Evolutionary conservation across 2,888 invertebrate genomes (phyloP).

Genomic region (Pediacus dermestoides): DNA sequence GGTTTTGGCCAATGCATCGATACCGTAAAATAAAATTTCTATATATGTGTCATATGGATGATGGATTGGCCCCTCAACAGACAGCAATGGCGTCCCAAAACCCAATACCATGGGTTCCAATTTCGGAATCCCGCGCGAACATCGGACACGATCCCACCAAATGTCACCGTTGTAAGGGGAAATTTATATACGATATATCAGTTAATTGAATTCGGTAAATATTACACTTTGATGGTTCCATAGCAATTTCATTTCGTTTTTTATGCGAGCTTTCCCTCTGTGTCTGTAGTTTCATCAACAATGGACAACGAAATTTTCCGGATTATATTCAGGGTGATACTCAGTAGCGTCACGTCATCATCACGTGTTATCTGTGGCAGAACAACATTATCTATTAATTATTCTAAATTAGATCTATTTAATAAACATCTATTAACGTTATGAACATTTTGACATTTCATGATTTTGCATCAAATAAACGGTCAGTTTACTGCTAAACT

Average conservation of each 20-base stretch:
- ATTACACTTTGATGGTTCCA: constrained; percentile 41
- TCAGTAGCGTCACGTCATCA: constrained; percentile 1
- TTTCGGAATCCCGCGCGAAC: neutral
- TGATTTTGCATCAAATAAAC: too few species aligned
- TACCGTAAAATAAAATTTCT: constrained; percentile 49
- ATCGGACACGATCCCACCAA: constrained; percentile 31
- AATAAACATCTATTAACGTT: neutral
- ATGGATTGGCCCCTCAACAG: constrained; percentile 47
- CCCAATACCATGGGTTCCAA: constrained; percentile 1
- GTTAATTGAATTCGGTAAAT: constrained; percentile 45
- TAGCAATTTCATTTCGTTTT: constrained; percentile 41
- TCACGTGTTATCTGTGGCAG: too few species aligned
- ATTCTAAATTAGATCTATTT: too few species aligned
- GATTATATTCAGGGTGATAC: neutral
- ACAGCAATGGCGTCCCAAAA: constrained; percentile 38
- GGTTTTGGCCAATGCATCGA: constrained; percentile 41
- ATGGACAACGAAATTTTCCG: too few species aligned
- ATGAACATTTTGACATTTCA: too few species aligned
- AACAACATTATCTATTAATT: too few species aligned
- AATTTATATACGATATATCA: constrained; percentile 46
- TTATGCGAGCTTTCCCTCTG: too few species aligned
- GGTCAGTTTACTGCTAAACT: too few species aligned
- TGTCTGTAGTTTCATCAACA: too few species aligned
- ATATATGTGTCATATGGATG: constrained; percentile 47
- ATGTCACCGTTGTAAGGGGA: constrained; percentile 43